Evolutionary conservation across 2,888 invertebrate species (phyloP).

Genomic region (Pachydiplax longipennis): DNA sequence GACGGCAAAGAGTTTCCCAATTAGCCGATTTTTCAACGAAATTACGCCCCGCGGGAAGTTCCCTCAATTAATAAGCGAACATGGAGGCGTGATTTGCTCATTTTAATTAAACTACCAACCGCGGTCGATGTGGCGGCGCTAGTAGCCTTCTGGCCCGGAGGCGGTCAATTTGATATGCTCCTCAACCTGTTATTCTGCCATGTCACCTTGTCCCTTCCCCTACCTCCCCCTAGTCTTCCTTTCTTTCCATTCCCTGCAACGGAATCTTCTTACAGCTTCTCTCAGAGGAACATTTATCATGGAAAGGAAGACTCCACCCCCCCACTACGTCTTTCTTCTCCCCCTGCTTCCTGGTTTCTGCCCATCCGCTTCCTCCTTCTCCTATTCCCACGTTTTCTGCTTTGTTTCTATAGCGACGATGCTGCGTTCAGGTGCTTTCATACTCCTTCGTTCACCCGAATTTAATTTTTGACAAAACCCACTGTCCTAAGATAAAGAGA

Average conservation of each 20-base stretch:
- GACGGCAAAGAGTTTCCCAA: constrained; percentile 10
- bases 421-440: not conserved
- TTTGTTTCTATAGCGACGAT: not conserved
- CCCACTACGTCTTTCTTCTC: not conserved
- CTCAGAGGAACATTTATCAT: not conserved
- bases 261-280: not conserved
- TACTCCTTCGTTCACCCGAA: not conserved
- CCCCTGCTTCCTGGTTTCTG: not conserved
- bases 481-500: not conserved
- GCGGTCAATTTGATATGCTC: constrained; percentile 3
- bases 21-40: constrained; percentile 25
- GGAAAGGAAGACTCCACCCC: not conserved
- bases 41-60: not conserved
- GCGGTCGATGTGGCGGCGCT: constrained; percentile 14
- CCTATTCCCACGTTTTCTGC: not conserved
- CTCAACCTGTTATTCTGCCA: not conserved
- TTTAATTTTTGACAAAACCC: too few species aligned
- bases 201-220: not conserved
- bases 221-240: not conserved
- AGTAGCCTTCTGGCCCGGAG: constrained; percentile 1
- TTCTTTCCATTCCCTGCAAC: not conserved
- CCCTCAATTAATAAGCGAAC: constrained; percentile 29
- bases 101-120: constrained; percentile 37
- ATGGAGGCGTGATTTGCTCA: constrained; percentile 11
- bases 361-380: not conserved